Evolutionary conservation across 2,888 invertebrate genomes (phyloP).

Genomic region (Eristalinus aeneus): DNA sequence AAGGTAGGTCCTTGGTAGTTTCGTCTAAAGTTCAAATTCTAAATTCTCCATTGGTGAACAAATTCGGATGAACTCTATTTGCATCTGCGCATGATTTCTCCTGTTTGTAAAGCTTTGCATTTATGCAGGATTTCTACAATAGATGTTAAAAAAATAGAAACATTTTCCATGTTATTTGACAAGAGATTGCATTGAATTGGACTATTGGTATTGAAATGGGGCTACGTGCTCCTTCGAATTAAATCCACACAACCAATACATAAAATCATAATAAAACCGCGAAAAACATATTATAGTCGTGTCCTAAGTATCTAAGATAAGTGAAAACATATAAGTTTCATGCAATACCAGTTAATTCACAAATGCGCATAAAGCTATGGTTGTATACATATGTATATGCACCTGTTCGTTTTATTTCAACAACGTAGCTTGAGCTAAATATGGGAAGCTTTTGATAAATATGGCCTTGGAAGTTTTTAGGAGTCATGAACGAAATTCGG

Average conservation of each 20-base stretch:
- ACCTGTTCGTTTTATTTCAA: not conserved
- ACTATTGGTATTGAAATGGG: not conserved
- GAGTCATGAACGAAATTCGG: slow-evolving; percentile 36
- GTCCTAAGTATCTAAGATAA: too few species aligned
- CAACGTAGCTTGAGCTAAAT: not conserved
- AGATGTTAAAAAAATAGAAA: not conserved
- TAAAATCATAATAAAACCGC: too few species aligned
- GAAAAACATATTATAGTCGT: too few species aligned
- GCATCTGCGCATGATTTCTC: slow-evolving; percentile 54
- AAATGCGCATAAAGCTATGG: slow-evolving; percentile 29
- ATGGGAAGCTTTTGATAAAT: slow-evolving; percentile 16
- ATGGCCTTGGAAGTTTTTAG: slow-evolving; percentile 47
- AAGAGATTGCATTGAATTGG: not conserved
- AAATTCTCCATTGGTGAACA: slow-evolving; percentile 47
- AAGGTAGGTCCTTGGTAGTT: slow-evolving; percentile 31
- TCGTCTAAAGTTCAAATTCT: slow-evolving; percentile 12
- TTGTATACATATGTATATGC: not conserved
- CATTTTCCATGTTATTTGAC: not conserved
- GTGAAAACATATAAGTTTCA: not conserved
- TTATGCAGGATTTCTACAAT: slow-evolving; percentile 19
- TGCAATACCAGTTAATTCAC: slow-evolving; percentile 9
- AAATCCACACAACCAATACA: too few species aligned
- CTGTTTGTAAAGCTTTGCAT: slow-evolving; percentile 8
- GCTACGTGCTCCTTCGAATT: too few species aligned
- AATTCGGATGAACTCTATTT: slow-evolving; percentile 17